A percentile compares a stretch with the other conserved stretches of the same genome.
Conservation (phyloP, 2,113 vertebrate genomes). For the Camelus dromedarius region DNA sequence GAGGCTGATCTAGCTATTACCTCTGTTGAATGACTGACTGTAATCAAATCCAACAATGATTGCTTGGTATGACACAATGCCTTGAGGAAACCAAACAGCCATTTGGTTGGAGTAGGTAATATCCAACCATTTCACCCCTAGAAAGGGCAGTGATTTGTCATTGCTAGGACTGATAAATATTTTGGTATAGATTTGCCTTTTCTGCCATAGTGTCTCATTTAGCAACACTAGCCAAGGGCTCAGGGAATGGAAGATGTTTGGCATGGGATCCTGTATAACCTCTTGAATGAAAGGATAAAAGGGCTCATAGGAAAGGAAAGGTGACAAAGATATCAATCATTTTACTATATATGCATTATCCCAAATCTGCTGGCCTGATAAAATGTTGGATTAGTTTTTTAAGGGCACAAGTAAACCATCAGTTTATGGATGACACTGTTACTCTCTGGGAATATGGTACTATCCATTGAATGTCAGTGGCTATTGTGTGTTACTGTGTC, state of each 20-base stretch:
- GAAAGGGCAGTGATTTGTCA: not conserved
- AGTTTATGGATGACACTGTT: not conserved
- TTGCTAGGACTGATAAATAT: not conserved
- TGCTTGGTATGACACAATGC: not conserved
- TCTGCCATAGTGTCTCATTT: not conserved
- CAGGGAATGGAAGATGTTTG: not conserved
- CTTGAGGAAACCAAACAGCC: not conserved
- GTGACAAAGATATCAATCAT: not conserved
- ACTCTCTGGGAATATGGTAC: not conserved
- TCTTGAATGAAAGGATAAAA: not conserved
- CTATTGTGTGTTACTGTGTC: not conserved
- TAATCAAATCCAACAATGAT: not conserved
- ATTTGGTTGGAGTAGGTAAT: not conserved
- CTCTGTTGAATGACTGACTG: not conserved
- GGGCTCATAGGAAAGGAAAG: not conserved
- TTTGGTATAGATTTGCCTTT: not conserved
- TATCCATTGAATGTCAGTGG: not conserved
- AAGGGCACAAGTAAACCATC: not conserved
- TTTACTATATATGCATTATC: slow-evolving; percentile 18
- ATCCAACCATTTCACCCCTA: not conserved
- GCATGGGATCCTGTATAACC: not conserved
- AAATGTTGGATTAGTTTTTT: not conserved
- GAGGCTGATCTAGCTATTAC: not conserved
- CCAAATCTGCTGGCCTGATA: not conserved
- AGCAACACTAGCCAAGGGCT: not conserved